These are phyloP conservation scores for Rhagonycha lutea DNA, from an alignment of 2,888 invertebrate species.

Conservation along the genomic window DNA sequence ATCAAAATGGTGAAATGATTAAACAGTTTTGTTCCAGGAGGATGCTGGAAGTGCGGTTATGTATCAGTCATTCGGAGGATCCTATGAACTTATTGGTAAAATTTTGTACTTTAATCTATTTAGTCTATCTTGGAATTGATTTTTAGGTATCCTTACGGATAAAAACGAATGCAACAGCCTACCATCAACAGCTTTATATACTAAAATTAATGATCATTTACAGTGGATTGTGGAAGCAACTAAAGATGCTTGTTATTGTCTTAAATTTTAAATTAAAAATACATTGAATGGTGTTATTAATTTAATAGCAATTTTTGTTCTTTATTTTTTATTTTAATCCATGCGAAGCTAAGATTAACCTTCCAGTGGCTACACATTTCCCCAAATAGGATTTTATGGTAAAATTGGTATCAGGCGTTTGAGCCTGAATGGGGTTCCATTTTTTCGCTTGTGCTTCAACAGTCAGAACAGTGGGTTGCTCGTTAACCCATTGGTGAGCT, in stretches of 20 bases:
- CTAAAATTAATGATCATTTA: slow-evolving; percentile 58
- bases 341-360: too few relatives aligned
- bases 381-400: too few relatives aligned
- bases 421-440: too few relatives aligned
- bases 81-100: slow-evolving; percentile 60
- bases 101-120: neutral
- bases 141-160: slow-evolving; percentile 59
- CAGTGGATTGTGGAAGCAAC: slow-evolving; percentile 63
- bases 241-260: slow-evolving; percentile 61
- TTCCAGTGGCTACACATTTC: too few relatives aligned
- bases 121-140: neutral
- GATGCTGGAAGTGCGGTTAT: slow-evolving; percentile 63
- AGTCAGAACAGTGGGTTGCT: too few relatives aligned
- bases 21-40: slow-evolving; percentile 49
- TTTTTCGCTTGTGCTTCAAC: too few relatives aligned
- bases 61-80: slow-evolving; percentile 55
- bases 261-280: neutral
- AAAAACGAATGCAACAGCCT: slow-evolving; percentile 56
- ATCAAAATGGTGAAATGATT: neutral
- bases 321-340: too few relatives aligned
- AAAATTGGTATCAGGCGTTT: too few relatives aligned
- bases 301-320: too few relatives aligned
- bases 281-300: too few relatives aligned
- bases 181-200: slow-evolving; percentile 57
- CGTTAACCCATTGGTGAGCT: too few relatives aligned